Conservation (phyloP, 2,113 vertebrate species). For the Thamnaconus septentrionalis region DNA sequence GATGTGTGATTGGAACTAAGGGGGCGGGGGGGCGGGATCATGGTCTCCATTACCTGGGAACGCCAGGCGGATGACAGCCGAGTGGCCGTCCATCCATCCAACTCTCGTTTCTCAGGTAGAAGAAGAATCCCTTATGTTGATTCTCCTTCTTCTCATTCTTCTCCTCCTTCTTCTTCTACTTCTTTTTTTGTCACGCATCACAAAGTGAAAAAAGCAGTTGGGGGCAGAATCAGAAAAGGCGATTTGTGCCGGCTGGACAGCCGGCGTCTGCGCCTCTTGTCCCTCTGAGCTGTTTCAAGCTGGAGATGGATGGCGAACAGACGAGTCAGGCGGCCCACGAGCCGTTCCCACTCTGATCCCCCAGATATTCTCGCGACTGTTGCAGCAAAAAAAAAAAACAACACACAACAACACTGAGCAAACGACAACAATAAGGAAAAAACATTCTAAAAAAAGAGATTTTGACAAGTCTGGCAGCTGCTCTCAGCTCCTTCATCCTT, state of each 20-base stretch:
- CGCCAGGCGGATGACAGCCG: constrained; percentile 18
- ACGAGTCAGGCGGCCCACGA: constrained; percentile 25
- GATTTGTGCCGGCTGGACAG: too few species aligned
- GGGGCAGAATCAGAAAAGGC: not conserved
- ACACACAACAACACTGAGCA: not conserved
- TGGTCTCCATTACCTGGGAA: constrained; percentile 6
- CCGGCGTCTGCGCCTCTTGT: not conserved
- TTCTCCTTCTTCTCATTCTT: constrained; percentile 5
- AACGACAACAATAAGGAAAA: constrained; percentile 19
- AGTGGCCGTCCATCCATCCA: constrained; percentile 1
- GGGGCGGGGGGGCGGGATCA: too few species aligned
- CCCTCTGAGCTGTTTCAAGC: constrained; percentile 1
- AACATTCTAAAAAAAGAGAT: not conserved
- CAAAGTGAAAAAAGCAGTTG: constrained; percentile 9
- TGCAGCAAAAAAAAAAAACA: not conserved
- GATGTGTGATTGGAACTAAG: not conserved
- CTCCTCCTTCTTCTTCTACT: constrained; percentile 10
- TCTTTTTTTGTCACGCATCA: constrained; percentile 19
- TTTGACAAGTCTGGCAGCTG: not conserved
- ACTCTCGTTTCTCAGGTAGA: constrained; percentile 33
- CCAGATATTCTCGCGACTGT: constrained; percentile 11
- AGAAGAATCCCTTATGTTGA: constrained; percentile 26
- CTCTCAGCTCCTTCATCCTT: not conserved
- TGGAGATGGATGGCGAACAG: constrained; percentile 11
- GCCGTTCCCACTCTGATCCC: constrained; percentile 16